phyloP scores from a whole-genome alignment of 2,888 invertebrate species.

The Leptinotarsa tumamoca region DNA sequence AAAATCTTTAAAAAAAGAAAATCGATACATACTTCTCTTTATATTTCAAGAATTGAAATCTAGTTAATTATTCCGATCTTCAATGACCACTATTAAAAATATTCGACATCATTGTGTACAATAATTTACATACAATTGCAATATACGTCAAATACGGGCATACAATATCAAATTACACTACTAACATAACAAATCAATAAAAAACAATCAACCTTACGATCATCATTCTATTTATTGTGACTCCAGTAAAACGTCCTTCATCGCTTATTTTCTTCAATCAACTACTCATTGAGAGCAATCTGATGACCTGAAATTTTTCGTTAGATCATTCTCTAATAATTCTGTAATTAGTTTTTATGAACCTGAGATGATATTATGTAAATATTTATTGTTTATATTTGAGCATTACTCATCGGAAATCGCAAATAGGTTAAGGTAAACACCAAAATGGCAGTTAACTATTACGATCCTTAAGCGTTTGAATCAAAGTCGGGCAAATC shows the following conservation, averaged over 20 bases:
- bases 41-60: neutral
- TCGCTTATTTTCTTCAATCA: neutral
- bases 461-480: neutral
- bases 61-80: neutral
- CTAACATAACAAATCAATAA: slow-evolving; percentile 16
- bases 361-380: neutral
- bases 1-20: too few species aligned
- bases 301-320: neutral
- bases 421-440: neutral
- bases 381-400: neutral
- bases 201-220: slow-evolving; percentile 18
- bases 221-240: neutral
- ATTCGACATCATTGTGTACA: neutral
- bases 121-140: slow-evolving; percentile 8
- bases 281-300: neutral
- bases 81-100: neutral
- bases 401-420: neutral
- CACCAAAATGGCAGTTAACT: neutral
- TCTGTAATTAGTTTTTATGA: neutral
- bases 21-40: neutral
- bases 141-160: slow-evolving; percentile 10
- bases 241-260: slow-evolving; percentile 9
- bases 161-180: slow-evolving; percentile 7
- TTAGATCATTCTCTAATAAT: neutral
- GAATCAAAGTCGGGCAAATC: neutral